phyloP scores from a whole-genome alignment of 2,113 vertebrate genomes.

The Psilopsiagon aymara region DNA sequence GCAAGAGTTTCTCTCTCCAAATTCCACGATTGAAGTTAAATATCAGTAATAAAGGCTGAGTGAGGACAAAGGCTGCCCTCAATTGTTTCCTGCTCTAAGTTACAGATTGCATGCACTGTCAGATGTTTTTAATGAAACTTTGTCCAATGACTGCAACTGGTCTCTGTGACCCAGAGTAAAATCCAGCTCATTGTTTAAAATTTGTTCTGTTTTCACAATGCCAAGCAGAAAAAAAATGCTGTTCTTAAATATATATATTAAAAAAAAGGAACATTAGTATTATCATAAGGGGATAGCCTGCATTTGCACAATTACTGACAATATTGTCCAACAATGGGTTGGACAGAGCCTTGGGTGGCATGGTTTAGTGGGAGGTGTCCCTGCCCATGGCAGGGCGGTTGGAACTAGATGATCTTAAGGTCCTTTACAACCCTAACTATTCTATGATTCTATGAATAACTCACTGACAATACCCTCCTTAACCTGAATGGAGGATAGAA shows the following conservation, averaged over 20 bases:
- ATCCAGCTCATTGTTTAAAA: background rate
- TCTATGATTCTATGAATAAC: background rate
- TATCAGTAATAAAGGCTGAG: background rate
- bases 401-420: too few species aligned
- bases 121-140: background rate
- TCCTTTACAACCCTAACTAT: too few species aligned
- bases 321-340: too few species aligned
- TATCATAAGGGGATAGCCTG: background rate
- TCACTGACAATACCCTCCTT: background rate
- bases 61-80: background rate
- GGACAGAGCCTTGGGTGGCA: too few species aligned
- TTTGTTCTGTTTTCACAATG: background rate
- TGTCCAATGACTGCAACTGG: background rate
- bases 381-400: too few species aligned
- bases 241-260: background rate
- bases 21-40: background rate
- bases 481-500: background rate
- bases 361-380: too few species aligned
- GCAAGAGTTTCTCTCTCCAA: background rate
- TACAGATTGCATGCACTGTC: background rate
- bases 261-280: background rate
- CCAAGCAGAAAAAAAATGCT: background rate
- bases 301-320: background rate
- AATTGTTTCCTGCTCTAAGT: background rate
- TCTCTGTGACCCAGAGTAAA: background rate